Evolutionary conservation across 2,113 vertebrate species (phyloP).

Genomic region (Ceyx melanurus): DNA sequence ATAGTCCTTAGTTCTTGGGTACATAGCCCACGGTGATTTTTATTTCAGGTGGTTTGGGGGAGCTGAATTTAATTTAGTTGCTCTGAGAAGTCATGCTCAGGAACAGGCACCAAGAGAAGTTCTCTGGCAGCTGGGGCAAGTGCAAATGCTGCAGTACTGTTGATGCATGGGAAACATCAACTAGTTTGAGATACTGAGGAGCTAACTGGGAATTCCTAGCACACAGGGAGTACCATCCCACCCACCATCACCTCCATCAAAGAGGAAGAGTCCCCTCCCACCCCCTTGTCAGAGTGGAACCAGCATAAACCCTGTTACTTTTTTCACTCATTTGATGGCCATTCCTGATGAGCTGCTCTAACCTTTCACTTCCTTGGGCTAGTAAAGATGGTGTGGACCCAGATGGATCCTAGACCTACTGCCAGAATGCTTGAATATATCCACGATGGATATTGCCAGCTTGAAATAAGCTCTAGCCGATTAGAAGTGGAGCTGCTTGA

Average conservation of each 20-base stretch:
- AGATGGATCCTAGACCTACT: background rate
- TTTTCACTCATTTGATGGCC: background rate
- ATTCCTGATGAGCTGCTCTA: background rate
- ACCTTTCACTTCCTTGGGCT: background rate
- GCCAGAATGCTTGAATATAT: background rate
- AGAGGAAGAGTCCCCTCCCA: background rate
- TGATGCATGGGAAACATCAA: background rate
- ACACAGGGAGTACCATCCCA: background rate
- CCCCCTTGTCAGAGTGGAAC: background rate
- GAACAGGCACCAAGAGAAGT: background rate
- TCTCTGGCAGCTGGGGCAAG: background rate
- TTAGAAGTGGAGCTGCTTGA: background rate
- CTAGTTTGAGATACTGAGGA: background rate
- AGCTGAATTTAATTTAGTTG: background rate
- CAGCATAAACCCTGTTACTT: background rate
- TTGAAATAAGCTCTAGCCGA: background rate
- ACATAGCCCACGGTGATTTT: background rate
- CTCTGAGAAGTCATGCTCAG: background rate
- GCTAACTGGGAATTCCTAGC: background rate
- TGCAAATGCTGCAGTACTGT: background rate
- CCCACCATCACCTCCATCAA: rapidly evolving
- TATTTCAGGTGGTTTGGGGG: background rate
- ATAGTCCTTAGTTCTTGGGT: background rate
- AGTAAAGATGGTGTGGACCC: background rate
- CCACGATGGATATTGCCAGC: background rate